Evolutionary conservation across 2,888 invertebrate genomes (phyloP), one percentile per base, ranked within the genome.

Genomic region (Leucophora obtusa): DNA sequence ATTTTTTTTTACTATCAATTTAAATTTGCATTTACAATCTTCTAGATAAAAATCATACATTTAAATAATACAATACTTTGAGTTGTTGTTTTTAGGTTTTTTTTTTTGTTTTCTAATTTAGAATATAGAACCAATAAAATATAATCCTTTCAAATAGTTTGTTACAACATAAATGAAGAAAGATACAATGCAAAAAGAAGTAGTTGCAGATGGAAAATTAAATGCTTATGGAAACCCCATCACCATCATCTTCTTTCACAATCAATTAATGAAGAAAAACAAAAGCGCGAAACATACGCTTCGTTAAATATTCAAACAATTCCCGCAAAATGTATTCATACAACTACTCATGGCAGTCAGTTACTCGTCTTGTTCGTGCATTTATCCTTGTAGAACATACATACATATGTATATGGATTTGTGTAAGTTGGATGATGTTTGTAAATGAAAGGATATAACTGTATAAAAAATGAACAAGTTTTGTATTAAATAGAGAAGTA

Each of bases 291-390:
- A 53, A 65, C 4, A 33, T 53, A 65, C 53, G 65, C 65, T 65
- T 65, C 65, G 65, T 65, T 65, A 65, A 65, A 65, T 51, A 65
- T 65, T 51, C 65, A 65, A 65, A 65, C 17, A 65, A 53, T 65
- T 33, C 24, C n/a, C 6, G n/a, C 43, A 38, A 38, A 47, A 47
- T n/a, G 43, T 47, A 47, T 47, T 47, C 43, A 47, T 15, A 47
- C 43, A 47, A 47, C 43, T 47, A 47, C 43, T 47, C 43, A 10
- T 35, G 38, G 1, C 38, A n/a, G 14, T 47, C 43, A 47, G 43
- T 47, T 6, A 47, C 43, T 47, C 43, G 43, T 47, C 43, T 47
- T 38, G 6, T 2, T 38, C 38, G n/a, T 47, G 14, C 43, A 14
- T 43, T n/a, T 47, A 47, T 47, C 43, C 43, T 14, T 47, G 14